Base-by-base conservation (phyloP, 2,113 vertebrate genomes). In the Xenotilapia longispinis region DNA sequence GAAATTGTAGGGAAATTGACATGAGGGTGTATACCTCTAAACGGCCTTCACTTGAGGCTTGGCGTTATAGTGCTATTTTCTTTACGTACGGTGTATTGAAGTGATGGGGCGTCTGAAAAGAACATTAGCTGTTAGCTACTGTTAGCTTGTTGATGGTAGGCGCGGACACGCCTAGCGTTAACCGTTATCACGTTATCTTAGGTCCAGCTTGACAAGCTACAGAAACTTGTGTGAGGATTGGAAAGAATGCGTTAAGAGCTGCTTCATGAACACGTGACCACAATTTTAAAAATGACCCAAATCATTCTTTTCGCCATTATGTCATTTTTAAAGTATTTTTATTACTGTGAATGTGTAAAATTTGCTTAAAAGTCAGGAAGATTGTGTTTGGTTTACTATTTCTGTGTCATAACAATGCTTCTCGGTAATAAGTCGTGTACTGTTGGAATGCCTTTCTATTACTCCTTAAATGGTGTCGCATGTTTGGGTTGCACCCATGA, bases 111-210 rank as follows among this genome's bases (percentile, higher is more conserved):
- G 80, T 53, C 21, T 54, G 78, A 21, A 5, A 13, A 33, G 40
- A 81, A 5, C 19, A 73, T 11, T 90, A 84, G 85, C 85, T 1
- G 75, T 28, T 92, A 91, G 91, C 91, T 10, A 55, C 2, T 4
- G 84, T 47, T 93, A 91, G 91, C 91, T 81, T 9, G 21, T 45
- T 14, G 5, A 47, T 84, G 36, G 85, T 88, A 87, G 90, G 93
- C 94, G 92, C 93, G 89, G 90, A 94, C 94, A 93, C 94, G 90
- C 92, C 93, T 94, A 84, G 68, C 55, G 60, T 68, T 84, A 9
- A 81, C 86, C 81, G 90, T 85, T 85, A 90, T 91, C 78, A 45
- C 80, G 28, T 83, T 53, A 82, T 84, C 60, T 53, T 5, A 33
- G 73, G 28, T 68, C 4, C 45, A 42, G 9, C n/a, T 1, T 9